These are phyloP conservation scores for Turritopsis dohrnii DNA, from an alignment of 30 jellyfish, hydroid and myxozoan species.

Conservation along the genomic window DNA sequence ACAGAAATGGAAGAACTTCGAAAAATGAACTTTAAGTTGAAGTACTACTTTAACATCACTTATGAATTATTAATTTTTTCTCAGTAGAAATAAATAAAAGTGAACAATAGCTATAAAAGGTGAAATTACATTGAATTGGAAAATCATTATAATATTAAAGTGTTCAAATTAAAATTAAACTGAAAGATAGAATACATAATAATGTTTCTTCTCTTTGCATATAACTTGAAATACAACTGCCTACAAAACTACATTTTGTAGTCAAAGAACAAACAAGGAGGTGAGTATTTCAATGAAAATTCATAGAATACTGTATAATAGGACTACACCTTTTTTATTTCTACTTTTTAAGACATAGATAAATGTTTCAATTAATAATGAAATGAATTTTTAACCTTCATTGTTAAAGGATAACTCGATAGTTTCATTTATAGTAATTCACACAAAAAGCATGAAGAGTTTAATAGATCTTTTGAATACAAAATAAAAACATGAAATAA, in stretches of 20 bases:
- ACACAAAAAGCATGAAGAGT: background rate
- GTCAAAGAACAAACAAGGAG: background rate
- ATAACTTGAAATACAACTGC: background rate
- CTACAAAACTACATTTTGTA: background rate
- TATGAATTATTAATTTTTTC: background rate
- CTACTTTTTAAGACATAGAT: background rate
- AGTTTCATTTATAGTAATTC: background rate
- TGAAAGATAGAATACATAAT: background rate
- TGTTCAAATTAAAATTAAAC: background rate
- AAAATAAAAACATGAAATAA: too few species aligned
- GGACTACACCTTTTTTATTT: background rate
- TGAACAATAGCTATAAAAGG: background rate
- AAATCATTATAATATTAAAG: background rate
- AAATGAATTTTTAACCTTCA: background rate
- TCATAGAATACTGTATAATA: background rate
- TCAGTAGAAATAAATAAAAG: background rate
- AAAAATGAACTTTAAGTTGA: background rate
- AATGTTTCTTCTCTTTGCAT: background rate
- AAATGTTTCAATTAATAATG: background rate
- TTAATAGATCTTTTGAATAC: background rate
- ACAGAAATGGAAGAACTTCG: background rate
- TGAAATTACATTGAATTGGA: background rate
- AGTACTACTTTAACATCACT: background rate
- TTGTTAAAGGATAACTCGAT: background rate
- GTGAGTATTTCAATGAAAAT: background rate